Evolutionary conservation across 1,140 invertebrate species (phyloP).

Genomic region (Listronotus bonariensis): DNA sequence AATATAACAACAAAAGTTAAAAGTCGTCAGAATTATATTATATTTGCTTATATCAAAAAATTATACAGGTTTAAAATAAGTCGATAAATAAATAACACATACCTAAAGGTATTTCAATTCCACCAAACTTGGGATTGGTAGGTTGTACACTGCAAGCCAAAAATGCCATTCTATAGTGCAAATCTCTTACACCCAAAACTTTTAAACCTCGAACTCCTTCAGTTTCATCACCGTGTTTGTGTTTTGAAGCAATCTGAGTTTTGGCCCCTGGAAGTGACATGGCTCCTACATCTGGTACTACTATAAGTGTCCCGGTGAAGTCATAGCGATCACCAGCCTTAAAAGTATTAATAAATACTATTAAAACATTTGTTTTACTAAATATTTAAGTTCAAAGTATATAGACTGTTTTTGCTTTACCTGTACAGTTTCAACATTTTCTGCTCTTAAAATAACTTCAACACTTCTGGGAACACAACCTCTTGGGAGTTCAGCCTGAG

Average conservation of each 20-base stretch:
- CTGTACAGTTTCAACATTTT: constrained; percentile 96
- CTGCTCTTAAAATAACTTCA: constrained; percentile 94
- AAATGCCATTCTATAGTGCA: constrained; percentile 95
- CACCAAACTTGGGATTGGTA: constrained; percentile 84
- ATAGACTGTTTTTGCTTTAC: constrained; percentile 60
- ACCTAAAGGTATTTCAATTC: constrained; percentile 74
- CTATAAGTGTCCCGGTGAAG: constrained; percentile 96
- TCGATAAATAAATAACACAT: constrained; percentile 67
- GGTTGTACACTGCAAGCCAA: constrained; percentile 90
- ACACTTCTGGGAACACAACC: constrained; percentile 96
- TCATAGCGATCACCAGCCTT: constrained; percentile 83
- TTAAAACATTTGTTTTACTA: too few species aligned
- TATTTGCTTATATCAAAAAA: too few species aligned
- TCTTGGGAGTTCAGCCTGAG: constrained; percentile 93
- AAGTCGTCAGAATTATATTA: too few species aligned
- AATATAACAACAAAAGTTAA: constrained; percentile 27
- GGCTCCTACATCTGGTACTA: constrained; percentile 93
- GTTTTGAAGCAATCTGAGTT: constrained; percentile 77
- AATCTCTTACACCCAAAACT: constrained; percentile 90
- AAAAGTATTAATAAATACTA: neutral
- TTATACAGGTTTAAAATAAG: too few species aligned
- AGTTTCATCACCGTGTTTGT: constrained; percentile 72
- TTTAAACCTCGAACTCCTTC: constrained; percentile 90
- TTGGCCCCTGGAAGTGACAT: constrained; percentile 84
- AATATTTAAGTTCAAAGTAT: too few species aligned